phyloP scores from a whole-genome alignment of 1,140 invertebrate species.

The Kradibia gibbosae region DNA sequence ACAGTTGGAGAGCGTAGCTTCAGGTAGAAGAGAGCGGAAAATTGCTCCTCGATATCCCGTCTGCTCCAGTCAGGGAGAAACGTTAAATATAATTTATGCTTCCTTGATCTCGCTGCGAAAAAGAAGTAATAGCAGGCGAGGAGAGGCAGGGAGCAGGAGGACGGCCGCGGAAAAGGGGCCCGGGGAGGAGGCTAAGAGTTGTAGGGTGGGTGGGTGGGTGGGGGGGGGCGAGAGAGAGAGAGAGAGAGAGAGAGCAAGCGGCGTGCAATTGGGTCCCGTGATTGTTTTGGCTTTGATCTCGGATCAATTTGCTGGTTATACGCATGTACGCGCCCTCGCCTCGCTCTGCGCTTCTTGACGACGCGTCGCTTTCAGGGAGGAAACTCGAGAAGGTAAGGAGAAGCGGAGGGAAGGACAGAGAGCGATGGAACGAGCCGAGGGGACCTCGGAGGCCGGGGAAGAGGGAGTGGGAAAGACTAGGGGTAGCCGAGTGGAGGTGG shows the following conservation, averaged over 20 bases:
- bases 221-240: constrained; percentile 33
- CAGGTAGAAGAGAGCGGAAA: not conserved
- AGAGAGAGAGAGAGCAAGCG: constrained; percentile 33
- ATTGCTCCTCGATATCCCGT: constrained; percentile 28
- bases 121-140: constrained; percentile 42
- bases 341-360: constrained; percentile 44
- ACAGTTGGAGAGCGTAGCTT: not conserved
- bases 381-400: constrained; percentile 37
- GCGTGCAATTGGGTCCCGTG: constrained; percentile 58
- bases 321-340: constrained; percentile 56
- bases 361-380: constrained; percentile 47
- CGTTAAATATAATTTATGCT: constrained; percentile 38
- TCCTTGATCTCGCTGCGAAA: constrained; percentile 3
- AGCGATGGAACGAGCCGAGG: constrained; percentile 6
- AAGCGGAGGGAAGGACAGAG: not conserved
- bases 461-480: not conserved
- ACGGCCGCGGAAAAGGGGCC: constrained; percentile 45
- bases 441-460: not conserved
- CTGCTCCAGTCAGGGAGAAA: not conserved
- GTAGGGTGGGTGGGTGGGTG: too few relatives aligned
- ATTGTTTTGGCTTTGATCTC: constrained; percentile 74
- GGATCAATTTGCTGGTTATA: constrained; percentile 72
- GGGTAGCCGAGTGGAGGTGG: not conserved
- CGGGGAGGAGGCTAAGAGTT: constrained; percentile 5
- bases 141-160: not conserved